A percentile compares a stretch with the other conserved stretches of the same genome.
Evolutionary conservation across 2,888 invertebrate genomes (phyloP).

Genomic region (Marasmarcha lunaedactyla): DNA sequence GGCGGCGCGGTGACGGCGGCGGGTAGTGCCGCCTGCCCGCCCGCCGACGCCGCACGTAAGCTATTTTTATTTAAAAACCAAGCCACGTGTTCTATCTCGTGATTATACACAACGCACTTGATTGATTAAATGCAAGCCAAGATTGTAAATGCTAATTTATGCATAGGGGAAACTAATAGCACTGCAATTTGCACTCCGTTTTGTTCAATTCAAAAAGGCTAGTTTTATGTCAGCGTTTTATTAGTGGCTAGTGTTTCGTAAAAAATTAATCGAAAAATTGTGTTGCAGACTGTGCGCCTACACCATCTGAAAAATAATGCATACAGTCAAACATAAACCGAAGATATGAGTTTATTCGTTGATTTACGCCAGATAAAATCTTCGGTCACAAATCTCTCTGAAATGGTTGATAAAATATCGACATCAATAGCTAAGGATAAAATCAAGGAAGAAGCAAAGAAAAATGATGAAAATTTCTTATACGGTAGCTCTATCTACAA

Average conservation of each 20-base stretch:
- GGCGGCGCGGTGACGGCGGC: constrained; percentile 26
- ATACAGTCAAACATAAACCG: not conserved
- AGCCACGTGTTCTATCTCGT: constrained; percentile 32
- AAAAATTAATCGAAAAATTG: too few relatives aligned
- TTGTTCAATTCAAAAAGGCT: not conserved
- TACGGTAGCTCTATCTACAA: constrained; percentile 47
- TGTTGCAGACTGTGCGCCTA: too few relatives aligned
- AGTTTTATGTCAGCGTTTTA: too few relatives aligned
- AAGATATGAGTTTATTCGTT: constrained; percentile 59
- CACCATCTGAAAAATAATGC: too few relatives aligned
- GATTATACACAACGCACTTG: constrained; percentile 1
- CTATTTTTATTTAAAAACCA: constrained; percentile 35
- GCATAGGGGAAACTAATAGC: too few relatives aligned
- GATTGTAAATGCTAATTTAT: too few relatives aligned
- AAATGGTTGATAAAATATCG: constrained; percentile 63
- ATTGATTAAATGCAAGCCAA: not conserved
- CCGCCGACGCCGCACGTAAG: constrained; percentile 62
- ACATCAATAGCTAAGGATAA: constrained; percentile 37
- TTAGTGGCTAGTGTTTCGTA: too few relatives aligned
- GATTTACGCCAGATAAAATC: constrained; percentile 61
- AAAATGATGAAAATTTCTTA: constrained; percentile 32
- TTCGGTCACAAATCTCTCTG: constrained; percentile 57
- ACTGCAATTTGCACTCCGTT: constrained; percentile 5
- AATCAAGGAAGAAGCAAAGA: constrained; percentile 27
- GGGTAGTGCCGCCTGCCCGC: constrained; percentile 50